Evolutionary conservation across 2,888 invertebrate genomes (phyloP).

Genomic region (Drosophila pseudotalamancana): DNA sequence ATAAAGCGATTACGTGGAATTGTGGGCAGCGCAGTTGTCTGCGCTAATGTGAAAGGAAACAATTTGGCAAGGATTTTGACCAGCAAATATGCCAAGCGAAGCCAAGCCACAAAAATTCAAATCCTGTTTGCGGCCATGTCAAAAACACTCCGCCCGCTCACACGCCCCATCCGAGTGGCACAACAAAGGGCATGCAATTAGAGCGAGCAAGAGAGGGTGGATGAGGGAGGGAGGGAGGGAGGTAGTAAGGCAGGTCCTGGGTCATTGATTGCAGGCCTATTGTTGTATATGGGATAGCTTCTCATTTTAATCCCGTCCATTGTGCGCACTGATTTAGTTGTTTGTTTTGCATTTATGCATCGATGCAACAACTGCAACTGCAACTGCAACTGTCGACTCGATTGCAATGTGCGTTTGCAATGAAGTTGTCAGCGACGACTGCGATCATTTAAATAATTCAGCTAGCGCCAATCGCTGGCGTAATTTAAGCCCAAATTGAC

Average conservation of each 20-base stretch:
- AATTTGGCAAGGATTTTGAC: constrained; percentile 31
- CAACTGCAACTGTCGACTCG: constrained; percentile 42
- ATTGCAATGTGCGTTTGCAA: constrained; percentile 39
- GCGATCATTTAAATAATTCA: constrained; percentile 62
- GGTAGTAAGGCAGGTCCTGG: constrained; percentile 14
- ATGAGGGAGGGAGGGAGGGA: constrained; percentile 14
- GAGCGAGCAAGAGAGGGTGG: constrained; percentile 12
- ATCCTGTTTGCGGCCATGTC: constrained; percentile 47
- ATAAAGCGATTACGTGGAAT: constrained; percentile 64
- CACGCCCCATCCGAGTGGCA: constrained; percentile 19
- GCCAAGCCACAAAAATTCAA: constrained; percentile 27
- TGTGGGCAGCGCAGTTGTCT: constrained; percentile 17
- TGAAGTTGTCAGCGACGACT: constrained; percentile 67
- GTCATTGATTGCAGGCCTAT: constrained; percentile 60
- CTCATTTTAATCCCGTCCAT: constrained; percentile 68
- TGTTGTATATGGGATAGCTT: constrained; percentile 45
- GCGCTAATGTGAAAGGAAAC: constrained; percentile 28
- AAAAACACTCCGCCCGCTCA: constrained; percentile 40
- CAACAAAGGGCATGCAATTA: constrained; percentile 64
- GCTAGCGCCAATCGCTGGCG: constrained; percentile 58
- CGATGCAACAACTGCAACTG: constrained; percentile 30
- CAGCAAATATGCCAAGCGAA: neutral
- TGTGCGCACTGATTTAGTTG: constrained; percentile 62
- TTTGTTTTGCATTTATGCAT: constrained; percentile 56
- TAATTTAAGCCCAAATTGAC: constrained; percentile 79